Percentiles rank a stretch among this genome's conserved stretches.
These are phyloP conservation scores for Alosa alosa DNA, from an alignment of 2,113 vertebrate species.

Conservation along the genomic window DNA sequence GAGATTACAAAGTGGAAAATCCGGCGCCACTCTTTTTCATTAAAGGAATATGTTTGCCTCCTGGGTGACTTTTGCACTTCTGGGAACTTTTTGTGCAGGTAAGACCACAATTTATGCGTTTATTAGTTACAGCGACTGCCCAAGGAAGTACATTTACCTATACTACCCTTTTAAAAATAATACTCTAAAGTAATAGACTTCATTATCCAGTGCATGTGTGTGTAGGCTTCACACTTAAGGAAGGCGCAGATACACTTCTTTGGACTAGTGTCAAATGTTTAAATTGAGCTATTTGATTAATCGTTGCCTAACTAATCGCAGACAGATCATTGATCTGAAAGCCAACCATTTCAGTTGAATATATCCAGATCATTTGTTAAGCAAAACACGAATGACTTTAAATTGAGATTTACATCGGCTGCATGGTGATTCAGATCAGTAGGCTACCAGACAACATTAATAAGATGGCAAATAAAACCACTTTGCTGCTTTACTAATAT, in stretches of 20 bases:
- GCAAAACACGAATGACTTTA: background rate
- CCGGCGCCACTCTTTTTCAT: slow-evolving; percentile 47
- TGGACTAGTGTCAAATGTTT: background rate
- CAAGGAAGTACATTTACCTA: background rate
- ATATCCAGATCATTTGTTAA: background rate
- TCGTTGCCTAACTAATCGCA: background rate
- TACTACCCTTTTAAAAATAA: background rate
- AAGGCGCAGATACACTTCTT: background rate
- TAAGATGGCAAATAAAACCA: background rate
- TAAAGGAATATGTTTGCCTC: slow-evolving; percentile 74
- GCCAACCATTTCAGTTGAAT: background rate
- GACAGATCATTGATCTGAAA: background rate
- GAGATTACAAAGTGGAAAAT: slow-evolving; percentile 49
- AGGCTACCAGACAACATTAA: background rate
- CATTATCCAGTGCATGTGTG: background rate
- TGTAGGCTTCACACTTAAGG: background rate
- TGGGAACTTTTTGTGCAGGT: slow-evolving; percentile 84
- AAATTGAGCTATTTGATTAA: background rate
- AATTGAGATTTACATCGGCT: background rate
- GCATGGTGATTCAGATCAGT: background rate
- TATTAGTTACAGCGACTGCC: background rate
- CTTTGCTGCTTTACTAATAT: background rate
- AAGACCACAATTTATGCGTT: slow-evolving; percentile 44
- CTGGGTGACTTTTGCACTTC: slow-evolving; percentile 76
- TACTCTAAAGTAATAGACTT: background rate